Evolutionary conservation across 1,140 invertebrate species (phyloP).

Genomic region (Tetraneura akinire): DNA sequence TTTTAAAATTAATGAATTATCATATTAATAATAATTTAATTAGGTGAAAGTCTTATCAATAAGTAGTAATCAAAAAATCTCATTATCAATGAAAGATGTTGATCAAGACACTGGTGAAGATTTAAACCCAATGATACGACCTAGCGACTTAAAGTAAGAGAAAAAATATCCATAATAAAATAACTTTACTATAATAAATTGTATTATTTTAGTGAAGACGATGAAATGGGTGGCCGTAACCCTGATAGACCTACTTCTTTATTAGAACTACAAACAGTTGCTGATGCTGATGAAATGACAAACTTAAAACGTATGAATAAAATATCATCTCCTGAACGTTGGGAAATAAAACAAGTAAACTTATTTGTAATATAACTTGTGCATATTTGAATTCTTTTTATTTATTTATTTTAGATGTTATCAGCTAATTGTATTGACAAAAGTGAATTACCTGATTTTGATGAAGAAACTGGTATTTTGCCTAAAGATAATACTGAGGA

Average conservation of each 20-base stretch:
- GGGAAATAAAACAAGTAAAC: conserved; percentile 75
- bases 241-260: conserved; percentile 81
- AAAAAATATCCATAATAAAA: neutral
- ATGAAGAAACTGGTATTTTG: conserved; percentile 84
- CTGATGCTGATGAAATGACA: conserved; percentile 76
- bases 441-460: conserved; percentile 88
- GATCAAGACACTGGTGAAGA: conserved; percentile 93
- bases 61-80: conserved; percentile 85
- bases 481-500: conserved; percentile 90
- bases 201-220: conserved; percentile 53
- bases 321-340: conserved; percentile 93
- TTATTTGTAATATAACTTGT: neutral
- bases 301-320: conserved; percentile 81
- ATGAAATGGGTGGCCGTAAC: conserved; percentile 64
- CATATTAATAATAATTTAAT: neutral
- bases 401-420: conserved; percentile 58
- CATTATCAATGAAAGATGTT: conserved; percentile 98
- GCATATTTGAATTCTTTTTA: neutral
- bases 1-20: neutral
- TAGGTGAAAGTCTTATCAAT: conserved; percentile 85
- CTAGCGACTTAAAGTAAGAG: conserved; percentile 54
- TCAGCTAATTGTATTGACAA: conserved; percentile 68
- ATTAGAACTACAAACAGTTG: conserved; percentile 68
- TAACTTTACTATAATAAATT: too few relatives aligned
- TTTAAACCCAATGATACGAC: conserved; percentile 77